Conservation (phyloP, 2,113 vertebrate genomes). For the Lates calcarifer region DNA sequence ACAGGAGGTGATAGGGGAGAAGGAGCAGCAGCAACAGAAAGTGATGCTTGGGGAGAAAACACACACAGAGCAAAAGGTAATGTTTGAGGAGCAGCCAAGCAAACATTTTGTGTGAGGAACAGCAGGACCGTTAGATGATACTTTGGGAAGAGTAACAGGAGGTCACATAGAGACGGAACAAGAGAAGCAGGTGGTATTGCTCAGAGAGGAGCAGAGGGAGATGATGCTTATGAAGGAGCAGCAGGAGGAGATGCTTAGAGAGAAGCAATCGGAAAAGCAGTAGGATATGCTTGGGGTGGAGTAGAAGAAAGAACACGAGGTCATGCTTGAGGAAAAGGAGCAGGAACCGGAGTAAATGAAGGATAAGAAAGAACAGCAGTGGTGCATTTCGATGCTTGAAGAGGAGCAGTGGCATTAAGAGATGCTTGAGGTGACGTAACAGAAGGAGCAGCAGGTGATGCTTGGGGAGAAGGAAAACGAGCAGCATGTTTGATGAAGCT, state of each 20-base stretch:
- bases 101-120: background rate
- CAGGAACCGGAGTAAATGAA: background rate
- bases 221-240: background rate
- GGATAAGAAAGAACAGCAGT: background rate
- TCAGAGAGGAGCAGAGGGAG: background rate
- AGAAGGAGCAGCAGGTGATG: background rate
- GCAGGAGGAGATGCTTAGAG: background rate
- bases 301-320: background rate
- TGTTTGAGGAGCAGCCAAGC: background rate
- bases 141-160: background rate
- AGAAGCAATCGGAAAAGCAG: background rate
- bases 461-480: background rate
- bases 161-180: background rate
- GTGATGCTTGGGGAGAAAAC: background rate
- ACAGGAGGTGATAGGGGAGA: background rate
- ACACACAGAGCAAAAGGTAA: background rate
- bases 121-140: background rate
- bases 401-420: background rate
- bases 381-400: background rate
- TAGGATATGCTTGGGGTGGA: background rate
- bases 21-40: background rate
- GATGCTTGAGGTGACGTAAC: background rate
- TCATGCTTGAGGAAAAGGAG: background rate
- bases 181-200: background rate
- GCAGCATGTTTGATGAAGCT: background rate